phyloP scores from a whole-genome alignment of 2,888 invertebrate genomes.

The Teleiodes luculella region DNA sequence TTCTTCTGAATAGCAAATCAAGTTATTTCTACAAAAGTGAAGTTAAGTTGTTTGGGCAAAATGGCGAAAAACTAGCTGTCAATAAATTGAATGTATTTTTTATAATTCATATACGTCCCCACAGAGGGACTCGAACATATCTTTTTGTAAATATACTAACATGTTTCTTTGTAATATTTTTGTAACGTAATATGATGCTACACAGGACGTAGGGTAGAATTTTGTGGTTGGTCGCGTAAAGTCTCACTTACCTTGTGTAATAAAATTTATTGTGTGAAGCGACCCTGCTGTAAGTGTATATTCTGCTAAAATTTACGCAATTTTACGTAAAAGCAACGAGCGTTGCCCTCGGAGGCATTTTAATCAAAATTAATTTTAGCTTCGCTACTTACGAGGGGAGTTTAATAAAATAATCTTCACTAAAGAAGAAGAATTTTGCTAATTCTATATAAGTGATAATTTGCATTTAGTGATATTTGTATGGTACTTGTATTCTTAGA shows the following conservation, averaged over 20 bases:
- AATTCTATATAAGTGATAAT: background rate
- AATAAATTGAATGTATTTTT: too few relatives aligned
- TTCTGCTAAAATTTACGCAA: background rate
- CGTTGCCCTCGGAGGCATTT: background rate
- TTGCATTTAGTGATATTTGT: background rate
- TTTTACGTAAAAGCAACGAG: background rate
- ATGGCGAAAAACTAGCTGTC: too few relatives aligned
- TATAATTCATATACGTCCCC: too few relatives aligned
- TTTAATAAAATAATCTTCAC: too few relatives aligned
- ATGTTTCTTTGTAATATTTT: too few relatives aligned
- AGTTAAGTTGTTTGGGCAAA: too few relatives aligned
- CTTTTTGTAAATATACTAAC: too few relatives aligned
- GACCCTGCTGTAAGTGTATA: background rate
- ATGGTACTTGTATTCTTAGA: too few relatives aligned
- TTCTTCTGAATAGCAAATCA: too few relatives aligned
- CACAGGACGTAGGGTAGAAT: background rate
- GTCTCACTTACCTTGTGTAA: background rate
- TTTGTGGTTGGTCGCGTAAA: background rate
- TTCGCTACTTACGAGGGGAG: background rate
- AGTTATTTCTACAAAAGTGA: too few relatives aligned
- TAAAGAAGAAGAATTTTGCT: too few relatives aligned
- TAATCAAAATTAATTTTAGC: background rate
- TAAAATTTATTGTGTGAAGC: slow-evolving; percentile 1
- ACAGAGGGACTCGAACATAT: too few relatives aligned
- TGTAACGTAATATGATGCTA: background rate